Evolutionary conservation across 2,888 invertebrate species (phyloP).

Genomic region (Pristionchus mayeri): DNA sequence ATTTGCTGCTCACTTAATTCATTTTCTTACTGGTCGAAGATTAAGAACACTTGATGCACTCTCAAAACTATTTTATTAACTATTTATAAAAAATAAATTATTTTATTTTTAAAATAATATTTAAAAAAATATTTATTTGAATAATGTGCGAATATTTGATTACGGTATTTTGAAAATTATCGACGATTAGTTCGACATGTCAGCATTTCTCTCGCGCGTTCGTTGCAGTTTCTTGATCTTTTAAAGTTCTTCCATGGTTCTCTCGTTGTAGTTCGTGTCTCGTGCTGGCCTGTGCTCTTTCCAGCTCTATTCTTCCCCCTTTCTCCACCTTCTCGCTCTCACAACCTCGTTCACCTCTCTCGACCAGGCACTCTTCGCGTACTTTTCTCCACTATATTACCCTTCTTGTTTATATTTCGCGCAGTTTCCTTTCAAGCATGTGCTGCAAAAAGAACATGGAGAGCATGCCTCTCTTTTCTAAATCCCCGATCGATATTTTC

Average conservation of each 20-base stretch:
- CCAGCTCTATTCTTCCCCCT: background rate
- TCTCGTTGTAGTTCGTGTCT: background rate
- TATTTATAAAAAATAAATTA: background rate
- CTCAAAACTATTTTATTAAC: no score
- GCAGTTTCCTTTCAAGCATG: background rate
- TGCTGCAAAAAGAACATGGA: no score
- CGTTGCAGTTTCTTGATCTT: background rate
- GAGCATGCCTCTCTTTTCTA: background rate
- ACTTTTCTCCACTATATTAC: no score
- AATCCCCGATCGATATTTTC: background rate
- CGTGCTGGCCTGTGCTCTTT: background rate
- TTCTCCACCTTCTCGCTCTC: constrained; percentile 4
- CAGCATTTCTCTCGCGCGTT: background rate
- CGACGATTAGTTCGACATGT: background rate
- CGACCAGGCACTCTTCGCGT: constrained; percentile 8
- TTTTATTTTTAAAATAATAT: background rate
- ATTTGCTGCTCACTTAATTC: no score
- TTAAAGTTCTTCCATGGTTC: background rate
- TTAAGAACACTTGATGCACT: no score
- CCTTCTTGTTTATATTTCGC: background rate
- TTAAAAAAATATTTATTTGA: background rate
- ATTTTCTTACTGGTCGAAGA: no score
- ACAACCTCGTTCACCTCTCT: background rate
- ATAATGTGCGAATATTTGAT: background rate
- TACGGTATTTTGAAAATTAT: background rate